Base-by-base conservation (phyloP, 1,140 invertebrate genomes). In the Telenomus remus region DNA sequence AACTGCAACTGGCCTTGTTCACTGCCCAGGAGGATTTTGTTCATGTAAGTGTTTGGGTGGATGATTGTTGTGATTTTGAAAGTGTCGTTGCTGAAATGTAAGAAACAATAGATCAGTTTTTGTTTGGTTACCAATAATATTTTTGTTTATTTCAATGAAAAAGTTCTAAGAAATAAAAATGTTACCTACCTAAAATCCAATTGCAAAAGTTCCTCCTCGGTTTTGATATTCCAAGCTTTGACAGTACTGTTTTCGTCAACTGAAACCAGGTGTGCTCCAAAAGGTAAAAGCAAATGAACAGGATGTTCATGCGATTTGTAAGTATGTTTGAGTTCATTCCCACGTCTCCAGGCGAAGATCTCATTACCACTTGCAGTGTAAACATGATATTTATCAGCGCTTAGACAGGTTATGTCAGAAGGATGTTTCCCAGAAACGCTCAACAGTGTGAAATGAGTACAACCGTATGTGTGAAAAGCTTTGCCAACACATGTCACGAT, bases 1-100 rank as follows among this genome's bases (percentile, higher is more conserved):
- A 99, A 85, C 79, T 98, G 95, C 63, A 99, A 73, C 37, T 89
- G 84, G 0, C 97, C 98, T 86, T 98, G 95, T 54, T 93, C 89
- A 78, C 96, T 97, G 10, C 94, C 97, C 48, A 99, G 86, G n/a
- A 99, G 84, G 48, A 99, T 91, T 89, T 99, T 99, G 84, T 99
- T 98, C 1, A 97, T 85, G 82, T 99, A 99, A 0, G 97, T 97
- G 46, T 90, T 92, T 1, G 97, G 97, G 90, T 99, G 97, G 48
- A 94, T 88, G 0, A 98, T 70, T 0, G 93, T 89, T 0, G 94
- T 93, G 9, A 98, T 92, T 80, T 92, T 89, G 83, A 98, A 98
- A 11, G 85, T 85, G 0, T 90, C 84, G n/a, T 90, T 88, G 71
- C 91, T 90, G 44, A 54, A 80, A 70, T 57, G 9, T 4, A 39